These are phyloP conservation scores for Bimastos eiseni DNA, from an alignment of 2,888 invertebrate species.

Conservation along the genomic window DNA sequence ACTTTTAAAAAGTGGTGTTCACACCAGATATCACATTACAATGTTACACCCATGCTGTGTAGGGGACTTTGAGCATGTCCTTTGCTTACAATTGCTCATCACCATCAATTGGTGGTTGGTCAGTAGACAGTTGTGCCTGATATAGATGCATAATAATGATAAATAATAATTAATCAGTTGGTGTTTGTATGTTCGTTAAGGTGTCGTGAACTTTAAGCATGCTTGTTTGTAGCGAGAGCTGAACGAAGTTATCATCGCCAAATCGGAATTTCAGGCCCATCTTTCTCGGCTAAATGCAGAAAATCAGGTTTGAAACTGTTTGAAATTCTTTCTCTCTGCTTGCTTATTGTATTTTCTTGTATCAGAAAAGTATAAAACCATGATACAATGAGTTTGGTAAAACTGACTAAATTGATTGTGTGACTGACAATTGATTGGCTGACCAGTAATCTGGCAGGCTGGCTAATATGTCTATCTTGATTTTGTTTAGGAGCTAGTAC, in stretches of 20 bases:
- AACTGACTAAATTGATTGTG: neutral
- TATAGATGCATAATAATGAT: too few species aligned
- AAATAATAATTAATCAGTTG: too few species aligned
- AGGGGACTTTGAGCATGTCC: too few species aligned
- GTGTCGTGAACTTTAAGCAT: neutral
- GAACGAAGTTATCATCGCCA: neutral
- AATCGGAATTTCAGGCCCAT: neutral
- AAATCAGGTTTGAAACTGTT: constrained; percentile 13
- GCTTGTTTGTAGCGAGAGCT: constrained; percentile 13
- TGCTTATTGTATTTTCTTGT: neutral
- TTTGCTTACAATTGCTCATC: too few species aligned
- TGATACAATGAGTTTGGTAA: neutral
- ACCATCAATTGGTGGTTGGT: too few species aligned
- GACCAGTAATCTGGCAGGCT: neutral
- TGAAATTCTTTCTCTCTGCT: neutral
- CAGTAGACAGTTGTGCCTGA: too few species aligned
- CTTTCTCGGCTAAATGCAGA: constrained; percentile 7
- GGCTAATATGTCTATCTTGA: neutral
- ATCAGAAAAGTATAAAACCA: neutral
- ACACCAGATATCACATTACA: too few species aligned
- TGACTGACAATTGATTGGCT: neutral
- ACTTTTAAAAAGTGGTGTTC: too few species aligned
- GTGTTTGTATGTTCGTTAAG: neutral
- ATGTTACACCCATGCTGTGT: too few species aligned
- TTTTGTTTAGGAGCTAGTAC: neutral